phyloP scores from a whole-genome alignment of 2,113 vertebrate genomes.

The Lophotis ruficrista region DNA sequence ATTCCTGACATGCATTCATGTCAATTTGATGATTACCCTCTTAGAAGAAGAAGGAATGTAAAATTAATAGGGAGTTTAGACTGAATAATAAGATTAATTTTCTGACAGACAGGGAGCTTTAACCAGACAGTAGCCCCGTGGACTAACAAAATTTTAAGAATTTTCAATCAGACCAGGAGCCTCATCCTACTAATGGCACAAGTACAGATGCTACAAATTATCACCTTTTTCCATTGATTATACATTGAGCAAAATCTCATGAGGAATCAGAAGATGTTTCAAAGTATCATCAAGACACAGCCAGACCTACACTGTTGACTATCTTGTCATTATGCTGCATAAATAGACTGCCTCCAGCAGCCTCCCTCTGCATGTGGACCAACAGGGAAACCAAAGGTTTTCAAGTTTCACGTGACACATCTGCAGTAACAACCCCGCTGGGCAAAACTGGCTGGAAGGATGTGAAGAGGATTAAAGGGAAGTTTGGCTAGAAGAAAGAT shows the following conservation, averaged over 20 bases:
- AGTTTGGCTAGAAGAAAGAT: neutral
- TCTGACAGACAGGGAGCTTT: neutral
- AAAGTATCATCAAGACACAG: neutral
- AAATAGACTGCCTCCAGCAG: neutral
- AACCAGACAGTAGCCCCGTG: neutral
- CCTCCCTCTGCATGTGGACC: rapidly evolving
- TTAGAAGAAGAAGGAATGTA: neutral
- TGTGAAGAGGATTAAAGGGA: neutral
- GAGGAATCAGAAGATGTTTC: neutral
- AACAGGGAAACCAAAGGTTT: neutral
- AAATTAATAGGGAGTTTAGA: neutral
- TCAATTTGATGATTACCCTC: neutral
- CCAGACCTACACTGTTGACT: neutral
- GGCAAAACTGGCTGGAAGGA: neutral
- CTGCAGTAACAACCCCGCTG: neutral
- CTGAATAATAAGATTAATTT: slow-evolving; percentile 1
- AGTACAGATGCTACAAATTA: neutral
- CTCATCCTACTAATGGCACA: neutral
- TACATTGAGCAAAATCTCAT: neutral
- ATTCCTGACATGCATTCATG: neutral
- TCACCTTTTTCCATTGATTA: neutral
- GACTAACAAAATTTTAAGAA: neutral
- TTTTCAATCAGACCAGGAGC: neutral
- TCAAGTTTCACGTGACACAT: neutral
- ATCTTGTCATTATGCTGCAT: neutral